Conservation (phyloP, 2,113 vertebrate species). For the Catharus minimus region DNA sequence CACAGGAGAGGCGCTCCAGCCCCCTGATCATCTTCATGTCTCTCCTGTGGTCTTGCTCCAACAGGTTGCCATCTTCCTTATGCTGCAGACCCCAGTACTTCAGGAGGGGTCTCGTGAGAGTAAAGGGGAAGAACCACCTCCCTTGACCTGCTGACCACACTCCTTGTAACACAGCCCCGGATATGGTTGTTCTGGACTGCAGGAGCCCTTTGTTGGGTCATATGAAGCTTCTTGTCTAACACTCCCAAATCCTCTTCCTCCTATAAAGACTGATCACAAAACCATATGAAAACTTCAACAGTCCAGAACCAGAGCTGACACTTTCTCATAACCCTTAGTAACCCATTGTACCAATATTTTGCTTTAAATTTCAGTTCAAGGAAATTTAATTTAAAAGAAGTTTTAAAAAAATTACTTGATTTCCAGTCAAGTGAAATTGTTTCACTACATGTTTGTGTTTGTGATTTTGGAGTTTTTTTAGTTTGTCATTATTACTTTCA, state of each 20-base stretch:
- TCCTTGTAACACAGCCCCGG: neutral
- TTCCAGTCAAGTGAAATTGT: neutral
- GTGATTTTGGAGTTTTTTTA: neutral
- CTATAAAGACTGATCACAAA: neutral
- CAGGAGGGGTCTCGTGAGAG: neutral
- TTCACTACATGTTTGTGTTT: neutral
- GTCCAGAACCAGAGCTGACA: neutral
- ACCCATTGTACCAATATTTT: neutral
- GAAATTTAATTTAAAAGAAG: neutral
- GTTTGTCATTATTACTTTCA: neutral
- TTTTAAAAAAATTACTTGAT: neutral
- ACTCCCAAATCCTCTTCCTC: neutral
- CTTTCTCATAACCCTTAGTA: neutral
- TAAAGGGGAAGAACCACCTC: neutral
- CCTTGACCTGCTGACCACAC: neutral
- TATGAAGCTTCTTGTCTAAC: neutral
- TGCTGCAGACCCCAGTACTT: neutral
- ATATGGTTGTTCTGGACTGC: too few relatives aligned
- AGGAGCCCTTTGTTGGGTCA: neutral
- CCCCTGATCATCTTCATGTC: neutral
- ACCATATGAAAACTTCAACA: neutral
- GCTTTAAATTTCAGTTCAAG: neutral
- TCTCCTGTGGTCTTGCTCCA: neutral
- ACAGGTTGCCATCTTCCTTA: neutral
- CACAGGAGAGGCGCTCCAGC: neutral